A percentile compares a stretch with the other conserved stretches of the same genome.
These are phyloP conservation scores for Tenebrio molitor DNA, from an alignment of 1,140 invertebrate species.

Conservation along the genomic window DNA sequence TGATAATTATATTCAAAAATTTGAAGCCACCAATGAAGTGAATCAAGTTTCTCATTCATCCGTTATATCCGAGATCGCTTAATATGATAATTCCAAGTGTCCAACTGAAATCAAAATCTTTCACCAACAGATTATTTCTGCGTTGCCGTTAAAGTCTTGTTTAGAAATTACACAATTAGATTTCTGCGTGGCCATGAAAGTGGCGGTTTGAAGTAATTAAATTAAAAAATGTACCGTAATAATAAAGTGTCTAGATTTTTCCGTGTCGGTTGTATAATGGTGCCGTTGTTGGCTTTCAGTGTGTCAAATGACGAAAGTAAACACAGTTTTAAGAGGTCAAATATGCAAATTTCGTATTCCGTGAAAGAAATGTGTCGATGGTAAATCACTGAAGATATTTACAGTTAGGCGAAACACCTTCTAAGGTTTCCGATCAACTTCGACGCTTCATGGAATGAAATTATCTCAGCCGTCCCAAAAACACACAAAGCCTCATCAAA, in stretches of 20 bases:
- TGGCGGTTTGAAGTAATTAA: too few species aligned
- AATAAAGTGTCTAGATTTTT: background rate
- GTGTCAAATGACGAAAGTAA: constrained; percentile 1
- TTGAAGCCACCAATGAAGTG: too few species aligned
- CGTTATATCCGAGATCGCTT: too few species aligned
- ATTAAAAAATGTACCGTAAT: background rate
- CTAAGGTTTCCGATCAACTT: background rate
- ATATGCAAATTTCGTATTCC: background rate
- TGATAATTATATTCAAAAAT: too few species aligned
- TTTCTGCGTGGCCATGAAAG: too few species aligned
- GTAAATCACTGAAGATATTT: constrained; percentile 5
- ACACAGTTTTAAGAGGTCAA: background rate
- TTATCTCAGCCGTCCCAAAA: background rate
- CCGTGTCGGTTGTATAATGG: background rate
- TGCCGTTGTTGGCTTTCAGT: background rate
- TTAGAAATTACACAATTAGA: too few species aligned
- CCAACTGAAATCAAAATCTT: too few species aligned
- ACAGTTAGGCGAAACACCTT: background rate
- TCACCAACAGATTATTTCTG: too few species aligned
- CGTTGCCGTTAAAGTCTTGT: too few species aligned
- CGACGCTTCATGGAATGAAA: background rate
- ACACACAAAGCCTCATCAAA: too few species aligned
- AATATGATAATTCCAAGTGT: too few species aligned
- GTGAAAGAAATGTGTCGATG: background rate
- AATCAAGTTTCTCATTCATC: too few species aligned